Evolutionary conservation across 2,113 vertebrate species (phyloP), one percentile per base, ranked within the genome.

Genomic region (Vombatus ursinus): DNA sequence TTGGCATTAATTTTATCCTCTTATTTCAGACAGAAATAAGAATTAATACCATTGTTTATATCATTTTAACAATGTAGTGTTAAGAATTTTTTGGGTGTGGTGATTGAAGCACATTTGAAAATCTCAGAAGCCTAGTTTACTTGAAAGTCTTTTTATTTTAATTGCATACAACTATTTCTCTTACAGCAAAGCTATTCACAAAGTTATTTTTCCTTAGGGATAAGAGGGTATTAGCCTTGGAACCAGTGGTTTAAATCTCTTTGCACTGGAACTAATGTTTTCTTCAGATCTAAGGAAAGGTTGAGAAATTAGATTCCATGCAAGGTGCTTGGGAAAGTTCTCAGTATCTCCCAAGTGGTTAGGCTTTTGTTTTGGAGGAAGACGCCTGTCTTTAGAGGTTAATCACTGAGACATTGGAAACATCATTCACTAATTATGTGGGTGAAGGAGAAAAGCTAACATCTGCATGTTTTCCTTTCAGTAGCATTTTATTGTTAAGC

Each of bases 241-340:
- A 97, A 96, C 47, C 89, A n/a, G 14, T 53, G 23, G 94, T 96
- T 94, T 91, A 52, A 54, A 68, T 93, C 47, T 98, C 93, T 96
- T 92, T 95, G 16, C 91, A 90, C 11, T 91, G 25, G 91, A 97
- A 97, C 91, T 47, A 96, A 96, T 95, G 89, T 94, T 96, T 96
- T 91, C 97, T 96, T 47, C 93, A 94, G 92, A 91, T 95, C 0
- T 94, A 52, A 93, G 94, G 96, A 96, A 11, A 50, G 53, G 91
- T 50, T 97, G 98, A 97, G 96, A 98, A 98, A 97, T 96, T 95
- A 98, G 96, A 96, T 54, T 92, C 94, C 96, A 97, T 97, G 91
- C 24, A 97, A 98, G 98, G 98, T 98, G 98, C 97, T 98, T 98
- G 96, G 97, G 97, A 97, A 98, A 97, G 92, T 98, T 96, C 93